These are phyloP conservation scores for Trichopoda pennipes DNA, from an alignment of 2,888 invertebrate genomes.

Conservation along the genomic window DNA sequence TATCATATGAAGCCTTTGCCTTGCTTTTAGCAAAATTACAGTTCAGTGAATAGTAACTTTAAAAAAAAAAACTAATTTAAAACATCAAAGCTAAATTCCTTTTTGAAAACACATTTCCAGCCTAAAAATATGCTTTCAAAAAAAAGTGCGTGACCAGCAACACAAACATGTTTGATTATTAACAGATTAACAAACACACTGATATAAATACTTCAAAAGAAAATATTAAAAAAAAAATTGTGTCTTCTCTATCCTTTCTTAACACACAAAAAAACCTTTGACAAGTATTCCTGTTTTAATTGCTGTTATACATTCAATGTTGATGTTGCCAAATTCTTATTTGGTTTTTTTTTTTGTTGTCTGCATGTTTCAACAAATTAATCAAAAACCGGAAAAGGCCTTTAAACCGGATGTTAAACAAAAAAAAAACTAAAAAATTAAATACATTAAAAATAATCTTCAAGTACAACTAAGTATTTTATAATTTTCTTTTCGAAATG, in stretches of 20 bases:
- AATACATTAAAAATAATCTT: slow-evolving; percentile 1
- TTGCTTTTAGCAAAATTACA: slow-evolving; percentile 35
- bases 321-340: slow-evolving; percentile 7
- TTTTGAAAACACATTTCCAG: slow-evolving; percentile 34
- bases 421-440: slow-evolving; percentile 2
- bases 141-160: slow-evolving; percentile 46
- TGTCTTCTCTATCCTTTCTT: not conserved
- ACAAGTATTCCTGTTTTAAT: slow-evolving; percentile 48
- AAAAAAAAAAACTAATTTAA: slow-evolving; percentile 8
- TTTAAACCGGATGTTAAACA: slow-evolving; percentile 8
- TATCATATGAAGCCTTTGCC: no score
- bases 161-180: not conserved
- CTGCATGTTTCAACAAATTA: slow-evolving; percentile 26
- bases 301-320: slow-evolving; percentile 24
- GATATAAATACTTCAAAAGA: not conserved
- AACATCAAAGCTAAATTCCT: slow-evolving; percentile 55
- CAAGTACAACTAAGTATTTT: not conserved
- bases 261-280: slow-evolving; percentile 16
- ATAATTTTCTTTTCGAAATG: slow-evolving; percentile 6
- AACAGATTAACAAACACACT: not conserved
- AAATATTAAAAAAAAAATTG: not conserved
- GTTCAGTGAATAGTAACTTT: slow-evolving; percentile 37
- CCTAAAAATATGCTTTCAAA: slow-evolving; percentile 13
- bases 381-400: slow-evolving; percentile 41
- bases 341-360: no score